Evolutionary conservation across 37 sponge, comb jelly and placozoan genomes (phyloP), one percentile per base, ranked within the genome.

Genomic region (Axinella damicornis): DNA sequence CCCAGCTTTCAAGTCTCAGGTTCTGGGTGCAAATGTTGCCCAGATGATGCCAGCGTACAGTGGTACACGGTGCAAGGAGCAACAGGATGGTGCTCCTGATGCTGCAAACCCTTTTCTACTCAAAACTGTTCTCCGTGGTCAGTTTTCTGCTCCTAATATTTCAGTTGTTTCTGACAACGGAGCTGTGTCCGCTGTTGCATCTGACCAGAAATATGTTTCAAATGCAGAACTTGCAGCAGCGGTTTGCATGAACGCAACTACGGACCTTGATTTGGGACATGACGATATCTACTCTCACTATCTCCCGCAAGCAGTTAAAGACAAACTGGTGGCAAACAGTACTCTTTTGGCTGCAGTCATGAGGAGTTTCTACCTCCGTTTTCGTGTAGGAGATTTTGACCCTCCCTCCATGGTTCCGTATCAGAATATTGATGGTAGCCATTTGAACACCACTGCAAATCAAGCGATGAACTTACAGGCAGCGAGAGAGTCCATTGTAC

Each of bases 1-100:
- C 21, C 81, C 85, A 24, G 80, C 93, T 28, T 92, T 92, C 70
- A 92, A 92, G 59, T 84, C 93, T 21, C 93, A 92, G 65, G 85
- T 92, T 9, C 9, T 88, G 56, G 93, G 62, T 13, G 88, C 74
- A 27, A 87, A 87, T 24, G 92, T 79, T 5, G 72, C 83, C 24
- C 92, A 92, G 63, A 85, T 92, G 17, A 92, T 92, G 93, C 89
- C 93, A 5, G 93, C 93, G 13, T 89, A 89, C 66, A 92, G 89
- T 66, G 89, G 89, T 0, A 15, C 84, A 33, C 59, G 71, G 59
- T 84, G 85, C 33, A 65, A 40, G 19, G 31, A 66, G 13, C 57
- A 69, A 33, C 80, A 53, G 4, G 81, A 87, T 39, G 93, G 93
- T 13, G 93, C 93, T 24, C 93, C 93, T 11, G 89, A 92, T 77